Percentiles rank a stretch among this genome's conserved stretches.
phyloP scores from a whole-genome alignment of 2,797 vertebrate genomes.

The Anguilla anguilla region DNA sequence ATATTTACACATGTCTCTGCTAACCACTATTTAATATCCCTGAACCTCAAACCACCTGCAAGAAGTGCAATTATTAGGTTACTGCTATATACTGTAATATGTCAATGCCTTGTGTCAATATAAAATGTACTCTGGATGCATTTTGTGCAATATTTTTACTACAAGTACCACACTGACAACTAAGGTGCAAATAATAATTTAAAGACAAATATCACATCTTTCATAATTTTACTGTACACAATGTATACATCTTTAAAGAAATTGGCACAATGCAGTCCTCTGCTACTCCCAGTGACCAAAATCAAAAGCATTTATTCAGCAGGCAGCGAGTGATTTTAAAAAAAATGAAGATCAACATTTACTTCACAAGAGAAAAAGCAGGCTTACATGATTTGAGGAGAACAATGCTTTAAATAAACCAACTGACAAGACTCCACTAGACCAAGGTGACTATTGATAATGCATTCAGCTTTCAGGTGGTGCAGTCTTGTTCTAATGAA shows the following conservation, averaged over 20 bases:
- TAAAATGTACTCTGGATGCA: constrained; percentile 30
- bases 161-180: constrained; percentile 37
- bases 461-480: background rate
- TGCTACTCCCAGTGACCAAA: constrained; percentile 16
- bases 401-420: constrained; percentile 6
- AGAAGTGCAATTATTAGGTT: background rate
- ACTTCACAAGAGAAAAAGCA: constrained; percentile 12
- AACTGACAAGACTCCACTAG: background rate
- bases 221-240: constrained; percentile 29
- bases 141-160: constrained; percentile 34
- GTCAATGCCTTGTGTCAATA: background rate
- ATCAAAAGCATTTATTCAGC: constrained; percentile 27
- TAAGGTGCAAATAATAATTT: constrained; percentile 48
- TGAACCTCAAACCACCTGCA: constrained; percentile 28
- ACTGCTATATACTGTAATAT: constrained; percentile 19
- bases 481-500: background rate
- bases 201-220: constrained; percentile 40
- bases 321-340: constrained; percentile 21
- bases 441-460: background rate
- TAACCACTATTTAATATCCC: background rate
- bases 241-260: constrained; percentile 36
- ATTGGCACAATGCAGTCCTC: constrained; percentile 35
- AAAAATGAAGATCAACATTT: background rate
- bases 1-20: constrained; percentile 9
- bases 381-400: constrained; percentile 16